These are phyloP conservation scores for Cryptocephalus primarius DNA, from an alignment of 2,888 invertebrate species.

Conservation along the genomic window DNA sequence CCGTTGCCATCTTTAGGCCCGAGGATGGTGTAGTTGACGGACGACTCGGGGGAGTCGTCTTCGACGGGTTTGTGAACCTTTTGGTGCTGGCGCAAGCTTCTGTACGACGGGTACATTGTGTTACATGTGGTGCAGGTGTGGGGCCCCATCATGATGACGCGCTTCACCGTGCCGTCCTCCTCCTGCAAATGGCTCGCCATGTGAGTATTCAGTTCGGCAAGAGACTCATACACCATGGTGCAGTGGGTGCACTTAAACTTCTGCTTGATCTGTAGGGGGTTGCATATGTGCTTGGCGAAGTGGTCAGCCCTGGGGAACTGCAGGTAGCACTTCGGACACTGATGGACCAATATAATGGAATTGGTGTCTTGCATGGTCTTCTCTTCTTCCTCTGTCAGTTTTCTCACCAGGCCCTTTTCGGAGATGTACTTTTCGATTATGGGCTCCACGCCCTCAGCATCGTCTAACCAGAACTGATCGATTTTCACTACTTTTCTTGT, in stretches of 20 bases:
- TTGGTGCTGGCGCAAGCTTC: slow-evolving; percentile 56
- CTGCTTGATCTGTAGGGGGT: slow-evolving; percentile 26
- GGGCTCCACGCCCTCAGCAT: slow-evolving; percentile 19
- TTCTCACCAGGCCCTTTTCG: slow-evolving; percentile 21
- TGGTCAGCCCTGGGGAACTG: slow-evolving; percentile 38
- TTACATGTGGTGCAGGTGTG: slow-evolving; percentile 54
- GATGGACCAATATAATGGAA: slow-evolving; percentile 31
- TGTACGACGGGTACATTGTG: slow-evolving; percentile 54
- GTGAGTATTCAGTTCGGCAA: slow-evolving; percentile 44
- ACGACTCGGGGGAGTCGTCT: slow-evolving; percentile 41
- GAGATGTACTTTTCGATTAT: slow-evolving; percentile 21
- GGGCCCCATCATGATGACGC: slow-evolving; percentile 24
- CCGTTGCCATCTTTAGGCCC: slow-evolving; percentile 21
- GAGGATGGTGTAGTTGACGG: slow-evolving; percentile 33
- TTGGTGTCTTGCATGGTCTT: slow-evolving; percentile 13
- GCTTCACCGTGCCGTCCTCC: slow-evolving; percentile 10
- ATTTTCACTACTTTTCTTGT: slow-evolving; percentile 47
- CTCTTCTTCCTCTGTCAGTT: slow-evolving; percentile 20
- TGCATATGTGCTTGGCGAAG: slow-evolving; percentile 38
- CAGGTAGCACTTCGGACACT: slow-evolving; percentile 39
- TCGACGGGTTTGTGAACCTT: slow-evolving; percentile 64
- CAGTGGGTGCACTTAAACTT: slow-evolving; percentile 42
- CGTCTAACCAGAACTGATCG: slow-evolving; percentile 45
- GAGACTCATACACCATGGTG: slow-evolving; percentile 36
- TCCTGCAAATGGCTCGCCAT: slow-evolving; percentile 45